These are phyloP conservation scores for Drosophila ohnishii DNA, from an alignment of 1,140 invertebrate species.

Conservation along the genomic window DNA sequence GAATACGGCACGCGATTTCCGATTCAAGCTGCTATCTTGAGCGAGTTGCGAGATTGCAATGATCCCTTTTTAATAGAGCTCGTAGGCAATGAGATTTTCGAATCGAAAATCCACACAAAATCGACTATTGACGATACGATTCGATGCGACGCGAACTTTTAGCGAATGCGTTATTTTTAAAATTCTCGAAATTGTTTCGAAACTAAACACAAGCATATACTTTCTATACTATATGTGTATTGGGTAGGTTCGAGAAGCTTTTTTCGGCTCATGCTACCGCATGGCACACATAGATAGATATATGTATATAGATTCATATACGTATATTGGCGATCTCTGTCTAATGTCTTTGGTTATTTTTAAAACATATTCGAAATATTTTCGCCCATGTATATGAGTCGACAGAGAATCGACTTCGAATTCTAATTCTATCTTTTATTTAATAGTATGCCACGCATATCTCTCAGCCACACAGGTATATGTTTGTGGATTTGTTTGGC, in stretches of 20 bases:
- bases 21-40: slow-evolving; percentile 27
- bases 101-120: slow-evolving; percentile 56
- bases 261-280: slow-evolving; percentile 50
- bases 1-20: slow-evolving; percentile 17
- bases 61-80: slow-evolving; percentile 64
- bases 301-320: slow-evolving; percentile 24
- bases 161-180: slow-evolving; percentile 80
- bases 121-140: slow-evolving; percentile 55
- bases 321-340: slow-evolving; percentile 52
- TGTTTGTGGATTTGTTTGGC: slow-evolving; percentile 66
- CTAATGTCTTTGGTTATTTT: slow-evolving; percentile 75
- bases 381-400: slow-evolving; percentile 56
- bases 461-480: slow-evolving; percentile 53
- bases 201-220: slow-evolving; percentile 59
- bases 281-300: slow-evolving; percentile 51
- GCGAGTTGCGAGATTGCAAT: slow-evolving; percentile 82
- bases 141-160: slow-evolving; percentile 66
- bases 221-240: slow-evolving; percentile 31
- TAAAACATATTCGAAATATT: slow-evolving; percentile 79
- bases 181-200: slow-evolving; percentile 82
- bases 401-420: slow-evolving; percentile 45
- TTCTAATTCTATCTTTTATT: slow-evolving; percentile 41
- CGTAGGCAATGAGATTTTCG: slow-evolving; percentile 48
- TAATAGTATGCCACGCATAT: slow-evolving; percentile 58
- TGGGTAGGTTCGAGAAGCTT: slow-evolving; percentile 49